Evolutionary conservation across 2,113 vertebrate genomes (phyloP).

Genomic region (Etheostoma cragini): DNA sequence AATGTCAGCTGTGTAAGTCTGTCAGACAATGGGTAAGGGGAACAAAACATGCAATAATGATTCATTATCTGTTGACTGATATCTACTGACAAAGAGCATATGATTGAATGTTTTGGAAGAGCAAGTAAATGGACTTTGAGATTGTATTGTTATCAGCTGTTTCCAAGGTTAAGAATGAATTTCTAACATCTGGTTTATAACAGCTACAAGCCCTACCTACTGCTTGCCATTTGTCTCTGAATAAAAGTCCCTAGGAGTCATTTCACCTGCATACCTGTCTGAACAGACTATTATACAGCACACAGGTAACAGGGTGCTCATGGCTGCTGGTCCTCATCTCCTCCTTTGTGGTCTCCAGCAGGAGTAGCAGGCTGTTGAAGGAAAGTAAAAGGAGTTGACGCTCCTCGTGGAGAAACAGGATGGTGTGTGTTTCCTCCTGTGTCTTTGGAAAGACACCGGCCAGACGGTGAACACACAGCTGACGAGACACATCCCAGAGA

Average conservation of each 20-base stretch:
- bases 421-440: conserved; percentile 50
- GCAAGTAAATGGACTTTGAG: neutral
- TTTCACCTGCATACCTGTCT: conserved; percentile 76
- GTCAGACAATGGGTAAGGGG: neutral
- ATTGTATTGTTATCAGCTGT: neutral
- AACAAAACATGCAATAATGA: conserved; percentile 4
- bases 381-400: conserved; percentile 61
- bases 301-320: conserved; percentile 79
- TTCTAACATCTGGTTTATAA: neutral
- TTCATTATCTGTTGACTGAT: too few relatives aligned
- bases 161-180: neutral
- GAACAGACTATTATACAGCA: conserved; percentile 78
- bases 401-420: conserved; percentile 69
- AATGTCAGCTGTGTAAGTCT: neutral
- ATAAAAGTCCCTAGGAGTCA: neutral
- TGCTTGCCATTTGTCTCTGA: neutral
- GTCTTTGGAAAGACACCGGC: conserved; percentile 61
- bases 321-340: conserved; percentile 78
- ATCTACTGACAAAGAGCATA: neutral
- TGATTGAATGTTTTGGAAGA: neutral
- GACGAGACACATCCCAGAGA: conserved; percentile 72
- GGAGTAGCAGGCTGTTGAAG: conserved; percentile 79
- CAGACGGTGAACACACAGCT: conserved; percentile 66
- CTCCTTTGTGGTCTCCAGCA: conserved; percentile 80
- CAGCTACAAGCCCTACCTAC: neutral